Conservation (phyloP, 2,888 invertebrate genomes). For the Cylindroiulus punctatus region DNA sequence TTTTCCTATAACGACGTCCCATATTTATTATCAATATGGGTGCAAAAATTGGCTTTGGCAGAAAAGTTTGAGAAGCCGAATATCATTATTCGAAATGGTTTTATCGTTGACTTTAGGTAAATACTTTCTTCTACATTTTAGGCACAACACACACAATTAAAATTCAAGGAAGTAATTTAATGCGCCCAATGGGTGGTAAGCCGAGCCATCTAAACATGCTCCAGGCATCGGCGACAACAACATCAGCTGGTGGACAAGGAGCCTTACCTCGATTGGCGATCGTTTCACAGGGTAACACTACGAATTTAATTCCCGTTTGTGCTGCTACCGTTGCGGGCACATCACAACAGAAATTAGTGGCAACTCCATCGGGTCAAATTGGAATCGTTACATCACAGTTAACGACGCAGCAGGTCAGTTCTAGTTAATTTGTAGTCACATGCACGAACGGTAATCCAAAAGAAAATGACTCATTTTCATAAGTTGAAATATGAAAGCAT, state of each 20-base stretch:
- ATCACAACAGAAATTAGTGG: slow-evolving; percentile 58
- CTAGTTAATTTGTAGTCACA: not conserved
- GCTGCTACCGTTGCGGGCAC: slow-evolving; percentile 55
- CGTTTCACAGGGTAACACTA: slow-evolving; percentile 58
- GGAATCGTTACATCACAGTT: slow-evolving; percentile 57
- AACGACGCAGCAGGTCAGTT: slow-evolving; percentile 57
- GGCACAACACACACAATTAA: slow-evolving; percentile 57
- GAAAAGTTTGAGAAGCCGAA: too few species aligned
- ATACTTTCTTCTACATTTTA: slow-evolving; percentile 8
- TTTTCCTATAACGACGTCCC: too few species aligned
- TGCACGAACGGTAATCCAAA: not conserved
- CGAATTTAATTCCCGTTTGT: slow-evolving; percentile 57
- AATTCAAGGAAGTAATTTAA: slow-evolving; percentile 58
- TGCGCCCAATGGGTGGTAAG: slow-evolving; percentile 56
- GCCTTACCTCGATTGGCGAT: slow-evolving; percentile 57
- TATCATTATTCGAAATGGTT: too few species aligned
- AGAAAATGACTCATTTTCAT: too few species aligned
- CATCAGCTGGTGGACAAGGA: slow-evolving; percentile 17
- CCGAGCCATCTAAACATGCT: slow-evolving; percentile 56
- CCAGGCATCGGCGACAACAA: slow-evolving; percentile 51
- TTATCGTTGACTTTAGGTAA: too few species aligned
- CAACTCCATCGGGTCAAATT: slow-evolving; percentile 57
- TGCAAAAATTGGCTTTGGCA: too few species aligned
- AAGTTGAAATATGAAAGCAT: too few species aligned
- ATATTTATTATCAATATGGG: too few species aligned